These are phyloP conservation scores for Andrena flavipes DNA, from an alignment of 2,888 invertebrate genomes.

Conservation along the genomic window DNA sequence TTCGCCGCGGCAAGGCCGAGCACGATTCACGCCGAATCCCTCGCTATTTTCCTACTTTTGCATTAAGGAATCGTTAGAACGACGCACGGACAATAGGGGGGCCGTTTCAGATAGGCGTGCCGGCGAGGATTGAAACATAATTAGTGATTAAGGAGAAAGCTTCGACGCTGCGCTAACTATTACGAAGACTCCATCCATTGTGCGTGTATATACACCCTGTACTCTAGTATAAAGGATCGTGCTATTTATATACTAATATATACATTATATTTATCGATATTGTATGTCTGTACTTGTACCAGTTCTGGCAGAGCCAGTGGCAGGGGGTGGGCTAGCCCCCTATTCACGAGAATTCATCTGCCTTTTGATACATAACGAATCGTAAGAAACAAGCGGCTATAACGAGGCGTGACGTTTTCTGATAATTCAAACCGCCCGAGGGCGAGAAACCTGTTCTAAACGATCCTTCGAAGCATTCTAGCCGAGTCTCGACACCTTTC, in stretches of 20 bases:
- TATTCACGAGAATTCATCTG: slow-evolving; percentile 22
- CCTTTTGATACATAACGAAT: slow-evolving; percentile 55
- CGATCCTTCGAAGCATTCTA: slow-evolving; percentile 2
- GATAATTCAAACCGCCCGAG: not conserved
- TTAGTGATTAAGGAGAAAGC: slow-evolving; percentile 62
- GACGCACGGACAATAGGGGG: slow-evolving; percentile 59
- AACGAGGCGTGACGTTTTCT: slow-evolving; percentile 1
- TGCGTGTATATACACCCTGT: slow-evolving; percentile 73
- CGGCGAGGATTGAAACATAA: slow-evolving; percentile 59
- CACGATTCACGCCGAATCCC: slow-evolving; percentile 55
- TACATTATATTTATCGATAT: slow-evolving; percentile 70
- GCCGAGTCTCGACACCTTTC: not conserved
- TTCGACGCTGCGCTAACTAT: slow-evolving; percentile 66
- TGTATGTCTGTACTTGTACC: slow-evolving; percentile 63
- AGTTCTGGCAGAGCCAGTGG: slow-evolving; percentile 26
- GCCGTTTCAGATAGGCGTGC: slow-evolving; percentile 46
- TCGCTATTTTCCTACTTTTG: slow-evolving; percentile 81
- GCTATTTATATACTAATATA: slow-evolving; percentile 73
- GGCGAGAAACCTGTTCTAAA: not conserved
- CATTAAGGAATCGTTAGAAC: slow-evolving; percentile 66
- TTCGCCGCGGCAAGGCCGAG: slow-evolving; percentile 18
- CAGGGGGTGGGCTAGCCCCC: not conserved
- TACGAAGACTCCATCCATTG: slow-evolving; percentile 77
- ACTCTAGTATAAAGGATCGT: slow-evolving; percentile 74
- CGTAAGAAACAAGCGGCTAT: slow-evolving; percentile 39